Percentiles rank a stretch among this genome's conserved stretches.
These are phyloP conservation scores for Jaculus jaculus DNA, from an alignment of 2,113 vertebrate genomes.

Conservation along the genomic window DNA sequence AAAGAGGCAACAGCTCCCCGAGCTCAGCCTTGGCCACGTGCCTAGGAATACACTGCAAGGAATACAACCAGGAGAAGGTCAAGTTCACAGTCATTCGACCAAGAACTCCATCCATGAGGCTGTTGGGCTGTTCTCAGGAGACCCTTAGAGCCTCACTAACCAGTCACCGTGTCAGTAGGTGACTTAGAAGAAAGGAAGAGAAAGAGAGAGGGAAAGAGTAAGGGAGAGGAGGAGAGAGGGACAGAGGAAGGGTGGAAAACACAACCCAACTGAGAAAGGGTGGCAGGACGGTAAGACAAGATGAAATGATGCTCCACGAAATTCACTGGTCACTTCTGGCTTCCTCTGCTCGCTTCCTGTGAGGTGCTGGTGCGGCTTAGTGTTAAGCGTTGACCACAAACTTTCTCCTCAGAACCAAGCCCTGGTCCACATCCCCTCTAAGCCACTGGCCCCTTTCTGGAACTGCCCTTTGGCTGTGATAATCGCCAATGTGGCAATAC, in stretches of 20 bases:
- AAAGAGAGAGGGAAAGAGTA: neutral
- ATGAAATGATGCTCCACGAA: too few relatives aligned
- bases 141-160: neutral
- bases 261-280: too few relatives aligned
- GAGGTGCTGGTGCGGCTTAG: rapidly evolving
- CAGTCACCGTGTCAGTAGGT: too few relatives aligned
- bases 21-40: neutral
- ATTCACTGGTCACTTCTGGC: rapidly evolving
- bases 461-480: neutral
- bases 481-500: too few relatives aligned
- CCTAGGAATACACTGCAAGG: too few relatives aligned
- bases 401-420: neutral
- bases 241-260: too few relatives aligned
- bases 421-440: neutral
- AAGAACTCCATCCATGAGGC: neutral
- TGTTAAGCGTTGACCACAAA: neutral
- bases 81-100: neutral
- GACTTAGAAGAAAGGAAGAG: neutral
- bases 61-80: neutral
- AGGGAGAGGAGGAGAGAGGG: neutral
- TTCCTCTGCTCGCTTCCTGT: neutral
- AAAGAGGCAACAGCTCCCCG: neutral
- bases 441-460: neutral
- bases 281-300: too few relatives aligned
- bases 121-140: neutral